Base-by-base conservation (phyloP, 2,113 vertebrate species). In the Sisor rabdophorus region DNA sequence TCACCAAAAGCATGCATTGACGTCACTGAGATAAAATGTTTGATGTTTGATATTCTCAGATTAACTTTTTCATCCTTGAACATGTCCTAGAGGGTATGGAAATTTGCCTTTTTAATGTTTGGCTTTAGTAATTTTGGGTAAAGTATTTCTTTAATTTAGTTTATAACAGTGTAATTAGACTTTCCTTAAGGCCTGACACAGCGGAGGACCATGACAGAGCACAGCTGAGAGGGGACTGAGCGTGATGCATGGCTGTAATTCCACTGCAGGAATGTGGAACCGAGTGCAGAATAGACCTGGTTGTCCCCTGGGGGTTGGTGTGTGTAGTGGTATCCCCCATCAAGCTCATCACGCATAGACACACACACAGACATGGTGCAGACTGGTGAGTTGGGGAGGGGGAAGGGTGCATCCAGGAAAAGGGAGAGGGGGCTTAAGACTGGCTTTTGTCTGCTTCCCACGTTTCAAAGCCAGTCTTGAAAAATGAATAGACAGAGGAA, bases 401-500 rank as follows among this genome's bases (percentile, higher is more conserved):
- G 32, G 32, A 85, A 84, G 86, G 81, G 53, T 52, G 56, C 83
- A 52, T 80, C 26, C 75, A 81, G 73, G 84, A 85, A 86, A 78
- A 79, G 82, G 79, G 50, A 78, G 75, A 81, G 84, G 81, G 86
- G 81, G 86, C 87, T 77, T 85, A 83, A 32, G 77, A 86, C 84
- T 90, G 88, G 89, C 90, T 93, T 93, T 93, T 93, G 91, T 93
- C 91, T 93, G 92, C 92, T 91, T 93, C 89, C 90, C 92, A 92
- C 92, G 92, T 92, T 91, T 93, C 88, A 92, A 93, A 92, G 89
- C 90, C 90, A 90, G 89, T 90, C 90, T 90, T 92, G 90, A 93
- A 93, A 92, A 93, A 92, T 92, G 91, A 91, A 92, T 92, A 91
- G 91, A 91, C 90, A 91, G 90, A 92, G 87, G 87, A 92, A 93